Evolutionary conservation across 2,797 vertebrate species (phyloP).

Genomic region (Apogon hyalosoma): DNA sequence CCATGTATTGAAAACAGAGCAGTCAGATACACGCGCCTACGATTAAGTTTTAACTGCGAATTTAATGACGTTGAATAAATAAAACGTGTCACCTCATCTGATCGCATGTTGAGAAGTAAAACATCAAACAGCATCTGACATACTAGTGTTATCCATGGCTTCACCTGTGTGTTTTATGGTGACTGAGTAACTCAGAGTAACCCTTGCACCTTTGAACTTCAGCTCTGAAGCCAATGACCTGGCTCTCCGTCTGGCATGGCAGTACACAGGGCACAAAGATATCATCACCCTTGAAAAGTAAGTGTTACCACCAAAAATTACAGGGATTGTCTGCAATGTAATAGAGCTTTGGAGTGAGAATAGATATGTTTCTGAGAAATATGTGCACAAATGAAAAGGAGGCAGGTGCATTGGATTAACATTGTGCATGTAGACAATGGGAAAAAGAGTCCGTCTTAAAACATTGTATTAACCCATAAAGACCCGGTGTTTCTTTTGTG

Average conservation of each 20-base stretch:
- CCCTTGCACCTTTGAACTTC: constrained; percentile 69
- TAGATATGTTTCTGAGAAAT: too few relatives aligned
- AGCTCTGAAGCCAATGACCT: constrained; percentile 99
- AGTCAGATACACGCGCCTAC: not conserved
- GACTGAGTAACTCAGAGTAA: constrained; percentile 75
- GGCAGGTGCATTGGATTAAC: too few relatives aligned
- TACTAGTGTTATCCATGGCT: constrained; percentile 15
- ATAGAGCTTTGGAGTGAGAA: not conserved
- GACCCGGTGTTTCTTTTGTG: too few relatives aligned
- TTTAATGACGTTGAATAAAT: not conserved
- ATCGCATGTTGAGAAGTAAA: constrained; percentile 3
- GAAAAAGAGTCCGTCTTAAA: too few relatives aligned
- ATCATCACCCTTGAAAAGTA: constrained; percentile 97
- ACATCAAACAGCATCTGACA: constrained; percentile 20
- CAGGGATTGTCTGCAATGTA: too few relatives aligned
- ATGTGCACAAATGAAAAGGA: too few relatives aligned
- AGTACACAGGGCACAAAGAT: constrained; percentile 90
- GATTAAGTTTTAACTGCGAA: not conserved
- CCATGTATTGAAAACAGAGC: too few relatives aligned
- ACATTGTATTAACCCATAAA: too few relatives aligned
- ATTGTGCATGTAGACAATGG: too few relatives aligned
- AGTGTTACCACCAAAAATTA: constrained; percentile 61
- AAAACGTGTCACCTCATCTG: not conserved
- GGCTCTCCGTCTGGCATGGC: constrained; percentile 91
- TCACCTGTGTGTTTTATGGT: constrained; percentile 79